Evolutionary conservation across 2,113 vertebrate species (phyloP).

Genomic region (Gallinago paraguaiae): DNA sequence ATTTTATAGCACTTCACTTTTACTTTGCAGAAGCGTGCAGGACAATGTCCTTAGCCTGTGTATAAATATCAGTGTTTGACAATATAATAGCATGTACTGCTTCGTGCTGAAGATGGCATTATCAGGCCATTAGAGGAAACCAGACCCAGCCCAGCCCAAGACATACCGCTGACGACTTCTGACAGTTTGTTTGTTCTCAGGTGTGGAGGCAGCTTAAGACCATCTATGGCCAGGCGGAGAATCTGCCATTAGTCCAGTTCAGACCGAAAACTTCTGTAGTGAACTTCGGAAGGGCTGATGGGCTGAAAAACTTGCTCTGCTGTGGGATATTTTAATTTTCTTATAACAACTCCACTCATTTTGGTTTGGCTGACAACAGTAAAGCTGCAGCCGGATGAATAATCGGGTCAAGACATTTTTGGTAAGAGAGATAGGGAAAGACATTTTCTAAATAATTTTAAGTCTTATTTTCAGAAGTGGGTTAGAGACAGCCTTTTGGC

Average conservation of each 20-base stretch:
- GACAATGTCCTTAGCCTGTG: not conserved
- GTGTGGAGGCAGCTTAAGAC: not conserved
- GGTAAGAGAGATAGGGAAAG: not conserved
- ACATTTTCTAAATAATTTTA: not conserved
- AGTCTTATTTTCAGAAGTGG: not conserved
- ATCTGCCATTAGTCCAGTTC: not conserved
- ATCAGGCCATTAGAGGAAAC: not conserved
- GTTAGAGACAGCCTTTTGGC: not conserved
- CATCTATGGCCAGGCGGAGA: not conserved
- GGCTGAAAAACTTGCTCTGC: not conserved
- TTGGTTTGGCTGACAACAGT: not conserved
- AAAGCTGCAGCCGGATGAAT: not conserved
- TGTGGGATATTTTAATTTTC: not conserved
- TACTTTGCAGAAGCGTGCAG: not conserved
- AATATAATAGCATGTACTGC: rapidly evolving
- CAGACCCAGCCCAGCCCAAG: not conserved
- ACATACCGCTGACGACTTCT: not conserved
- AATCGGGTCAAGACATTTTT: not conserved
- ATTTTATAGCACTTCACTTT: not conserved
- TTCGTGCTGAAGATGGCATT: not conserved
- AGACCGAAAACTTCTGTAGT: not conserved
- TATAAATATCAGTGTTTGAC: not conserved
- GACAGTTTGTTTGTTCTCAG: not conserved
- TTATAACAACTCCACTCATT: not conserved
- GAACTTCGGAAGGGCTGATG: not conserved